phyloP scores from a whole-genome alignment of 2,113 vertebrate species.

The Phylloscopus trochilus region DNA sequence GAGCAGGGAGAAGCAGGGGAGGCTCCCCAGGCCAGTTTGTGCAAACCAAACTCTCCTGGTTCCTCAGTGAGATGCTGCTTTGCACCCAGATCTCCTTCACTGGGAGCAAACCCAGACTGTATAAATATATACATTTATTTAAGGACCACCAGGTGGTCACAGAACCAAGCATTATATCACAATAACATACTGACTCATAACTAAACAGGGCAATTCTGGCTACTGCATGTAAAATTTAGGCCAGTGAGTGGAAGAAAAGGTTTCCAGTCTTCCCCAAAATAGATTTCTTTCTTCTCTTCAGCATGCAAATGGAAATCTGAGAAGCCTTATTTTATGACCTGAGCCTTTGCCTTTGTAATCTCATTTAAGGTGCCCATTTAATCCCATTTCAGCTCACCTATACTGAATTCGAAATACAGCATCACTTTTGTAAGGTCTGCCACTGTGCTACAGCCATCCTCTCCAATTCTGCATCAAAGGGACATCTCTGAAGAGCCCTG shows the following conservation, averaged over 20 bases:
- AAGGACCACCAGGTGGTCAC: neutral
- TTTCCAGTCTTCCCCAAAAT: neutral
- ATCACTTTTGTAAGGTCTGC: neutral
- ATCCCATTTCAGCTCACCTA: neutral
- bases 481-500: neutral
- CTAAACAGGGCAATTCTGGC: neutral
- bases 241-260: neutral
- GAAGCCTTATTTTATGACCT: neutral
- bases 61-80: neutral
- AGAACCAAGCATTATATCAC: neutral
- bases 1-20: neutral
- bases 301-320: neutral
- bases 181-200: neutral
- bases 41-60: neutral
- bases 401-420: neutral
- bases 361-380: neutral
- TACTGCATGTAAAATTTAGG: neutral
- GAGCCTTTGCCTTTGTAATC: neutral
- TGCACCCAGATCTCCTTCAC: neutral
- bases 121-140: neutral
- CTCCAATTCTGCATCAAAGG: neutral
- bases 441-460: neutral
- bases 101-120: neutral
- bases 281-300: neutral
- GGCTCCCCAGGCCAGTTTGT: neutral